Conservation (phyloP, 2,113 vertebrate genomes). For the Propithecus coquereli region DNA sequence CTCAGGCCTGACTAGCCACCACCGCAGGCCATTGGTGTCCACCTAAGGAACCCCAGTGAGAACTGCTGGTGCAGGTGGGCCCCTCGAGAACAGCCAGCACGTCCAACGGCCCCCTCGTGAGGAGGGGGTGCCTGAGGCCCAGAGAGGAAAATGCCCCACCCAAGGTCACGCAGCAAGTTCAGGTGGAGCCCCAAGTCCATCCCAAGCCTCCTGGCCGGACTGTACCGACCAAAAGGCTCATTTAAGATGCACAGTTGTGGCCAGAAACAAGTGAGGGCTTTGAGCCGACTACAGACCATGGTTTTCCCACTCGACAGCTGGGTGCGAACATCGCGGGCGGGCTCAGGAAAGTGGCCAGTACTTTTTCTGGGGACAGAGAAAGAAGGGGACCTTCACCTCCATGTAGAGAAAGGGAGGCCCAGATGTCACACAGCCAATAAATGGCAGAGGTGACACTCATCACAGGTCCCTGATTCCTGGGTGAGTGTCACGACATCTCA, state of each 20-base stretch:
- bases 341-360: neutral
- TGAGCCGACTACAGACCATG: neutral
- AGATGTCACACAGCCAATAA: neutral
- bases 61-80: accelerated
- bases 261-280: neutral
- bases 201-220: neutral
- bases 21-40: neutral
- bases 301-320: neutral
- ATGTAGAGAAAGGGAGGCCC: neutral
- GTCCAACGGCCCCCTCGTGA: neutral
- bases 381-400: neutral
- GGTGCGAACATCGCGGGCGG: accelerated
- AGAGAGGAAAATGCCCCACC: neutral
- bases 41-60: neutral
- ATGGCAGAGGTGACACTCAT: neutral
- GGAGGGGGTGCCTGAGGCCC: neutral
- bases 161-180: neutral
- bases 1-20: neutral
- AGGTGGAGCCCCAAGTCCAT: neutral
- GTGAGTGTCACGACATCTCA: neutral
- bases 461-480: neutral
- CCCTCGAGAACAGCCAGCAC: neutral
- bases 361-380: neutral
- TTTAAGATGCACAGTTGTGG: accelerated
- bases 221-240: accelerated